Conservation (phyloP, 2,797 vertebrate species). For the Melanotaenia nigrans region DNA sequence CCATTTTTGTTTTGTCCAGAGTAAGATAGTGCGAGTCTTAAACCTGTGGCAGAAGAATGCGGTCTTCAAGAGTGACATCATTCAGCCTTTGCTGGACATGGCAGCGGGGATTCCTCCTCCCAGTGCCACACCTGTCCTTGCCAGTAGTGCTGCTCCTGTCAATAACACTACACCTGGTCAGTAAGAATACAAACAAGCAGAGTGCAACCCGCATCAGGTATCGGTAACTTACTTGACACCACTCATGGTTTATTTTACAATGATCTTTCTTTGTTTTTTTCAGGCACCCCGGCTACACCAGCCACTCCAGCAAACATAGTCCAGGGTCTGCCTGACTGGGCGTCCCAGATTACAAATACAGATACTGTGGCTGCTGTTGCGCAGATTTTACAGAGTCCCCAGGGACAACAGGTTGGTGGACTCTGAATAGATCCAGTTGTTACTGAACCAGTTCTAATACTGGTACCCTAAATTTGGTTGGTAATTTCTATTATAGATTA, state of each 20-base stretch:
- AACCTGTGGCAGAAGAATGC: constrained; percentile 99
- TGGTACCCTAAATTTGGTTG: neutral
- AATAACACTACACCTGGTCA: constrained; percentile 97
- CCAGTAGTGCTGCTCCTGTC: constrained; percentile 89
- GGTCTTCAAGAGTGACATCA: constrained; percentile 99
- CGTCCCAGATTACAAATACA: constrained; percentile 96
- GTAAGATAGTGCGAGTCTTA: constrained; percentile 98
- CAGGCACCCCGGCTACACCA: constrained; percentile 96
- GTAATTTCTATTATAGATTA: too few relatives aligned
- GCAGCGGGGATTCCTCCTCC: constrained; percentile 95
- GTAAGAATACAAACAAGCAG: constrained; percentile 12
- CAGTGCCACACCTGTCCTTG: constrained; percentile 90
- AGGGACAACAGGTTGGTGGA: constrained; percentile 94
- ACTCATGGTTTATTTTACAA: neutral
- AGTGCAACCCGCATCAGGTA: neutral
- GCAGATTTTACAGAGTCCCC: constrained; percentile 97
- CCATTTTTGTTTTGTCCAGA: constrained; percentile 78
- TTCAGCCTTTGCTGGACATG: constrained; percentile 98
- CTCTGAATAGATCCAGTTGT: neutral
- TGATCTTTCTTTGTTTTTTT: constrained; percentile 10
- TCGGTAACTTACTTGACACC: neutral
- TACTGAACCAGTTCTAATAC: neutral
- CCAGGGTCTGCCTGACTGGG: constrained; percentile 95
- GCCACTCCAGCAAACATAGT: constrained; percentile 95
- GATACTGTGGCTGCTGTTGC: constrained; percentile 97